A percentile compares a stretch with the other conserved stretches of the same genome.
Conservation (phyloP, 64 coral and sea anemone genomes). For the Trachythela sp. region DNA sequence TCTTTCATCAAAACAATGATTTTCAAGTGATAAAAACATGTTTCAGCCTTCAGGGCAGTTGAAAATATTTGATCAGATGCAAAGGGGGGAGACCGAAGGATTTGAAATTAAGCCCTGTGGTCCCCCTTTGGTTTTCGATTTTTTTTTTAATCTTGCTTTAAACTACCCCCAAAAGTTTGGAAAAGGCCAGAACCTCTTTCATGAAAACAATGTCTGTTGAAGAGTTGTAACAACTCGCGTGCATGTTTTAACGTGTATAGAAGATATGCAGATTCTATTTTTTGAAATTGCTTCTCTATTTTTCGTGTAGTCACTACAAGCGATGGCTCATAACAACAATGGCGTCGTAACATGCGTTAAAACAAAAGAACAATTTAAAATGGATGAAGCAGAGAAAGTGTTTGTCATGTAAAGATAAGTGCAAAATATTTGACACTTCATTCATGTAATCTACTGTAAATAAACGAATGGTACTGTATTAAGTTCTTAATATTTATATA, state of each 20-base stretch:
- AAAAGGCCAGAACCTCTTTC: too few species aligned
- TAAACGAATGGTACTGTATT: neutral
- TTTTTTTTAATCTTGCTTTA: too few species aligned
- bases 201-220: too few species aligned
- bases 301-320: conserved; percentile 31
- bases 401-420: conserved; percentile 43
- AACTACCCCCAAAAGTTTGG: too few species aligned
- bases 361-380: conserved; percentile 41
- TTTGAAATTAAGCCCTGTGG: too few species aligned
- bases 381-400: conserved; percentile 54
- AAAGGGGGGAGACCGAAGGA: too few species aligned
- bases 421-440: neutral
- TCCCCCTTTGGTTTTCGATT: too few species aligned
- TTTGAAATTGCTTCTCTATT: neutral
- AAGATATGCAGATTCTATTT: too few species aligned
- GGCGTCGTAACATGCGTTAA: conserved; percentile 47
- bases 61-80: neutral
- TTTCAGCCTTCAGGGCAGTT: neutral
- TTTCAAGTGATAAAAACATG: too few species aligned
- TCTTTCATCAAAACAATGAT: too few species aligned
- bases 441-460: neutral
- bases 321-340: conserved; percentile 53
- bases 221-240: too few species aligned
- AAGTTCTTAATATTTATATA: too few species aligned
- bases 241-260: neutral